Base-by-base conservation (phyloP, 1,140 invertebrate genomes). In the Drosophila lacertosa region DNA sequence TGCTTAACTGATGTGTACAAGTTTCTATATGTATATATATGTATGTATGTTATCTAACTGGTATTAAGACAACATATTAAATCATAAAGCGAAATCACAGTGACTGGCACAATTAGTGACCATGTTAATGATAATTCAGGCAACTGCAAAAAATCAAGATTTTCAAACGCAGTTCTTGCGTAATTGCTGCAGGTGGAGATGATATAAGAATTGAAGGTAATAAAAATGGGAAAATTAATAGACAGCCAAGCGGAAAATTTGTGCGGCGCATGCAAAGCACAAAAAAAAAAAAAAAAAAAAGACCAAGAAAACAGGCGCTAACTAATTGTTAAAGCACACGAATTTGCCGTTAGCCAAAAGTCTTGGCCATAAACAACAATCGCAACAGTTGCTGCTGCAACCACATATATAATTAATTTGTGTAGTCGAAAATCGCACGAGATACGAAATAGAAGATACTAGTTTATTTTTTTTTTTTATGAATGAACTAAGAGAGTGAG, bases 221-320 rank as follows among this genome's bases (percentile, higher is more conserved):
- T 80, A 40, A 50, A 66, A 83, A 81, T 81, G n/a, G n/a, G n/a
- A n/a, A n/a, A n/a, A n/a, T 84, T 74, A 51, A 53, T 51, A 24
- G 35, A 20, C 63, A 66, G 78, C 62, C 50, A 68, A 78, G 74
- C 82, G 65, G 54, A 51, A 74, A 64, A 77, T 62, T 53, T 75
- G 64, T 58, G 55, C 79, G 73, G 44, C 37, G 35, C 64, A 64
- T 62, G 76, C 69, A 66, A 58, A 47, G 59, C 55, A n/a, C n/a
- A n/a, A n/a, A n/a, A n/a, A n/a, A n/a, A n/a, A n/a, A n/a, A n/a
- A n/a, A n/a, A n/a, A n/a, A n/a, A n/a, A n/a, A n/a, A n/a, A n/a
- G n/a, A n/a, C n/a, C n/a, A n/a, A n/a, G n/a, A n/a, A n/a, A n/a
- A n/a, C n/a, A n/a, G n/a, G n/a, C n/a, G n/a, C n/a, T 33, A 32